Evolutionary conservation across 1,140 invertebrate genomes (phyloP).

Genomic region (Leptonema lineaticorne): DNA sequence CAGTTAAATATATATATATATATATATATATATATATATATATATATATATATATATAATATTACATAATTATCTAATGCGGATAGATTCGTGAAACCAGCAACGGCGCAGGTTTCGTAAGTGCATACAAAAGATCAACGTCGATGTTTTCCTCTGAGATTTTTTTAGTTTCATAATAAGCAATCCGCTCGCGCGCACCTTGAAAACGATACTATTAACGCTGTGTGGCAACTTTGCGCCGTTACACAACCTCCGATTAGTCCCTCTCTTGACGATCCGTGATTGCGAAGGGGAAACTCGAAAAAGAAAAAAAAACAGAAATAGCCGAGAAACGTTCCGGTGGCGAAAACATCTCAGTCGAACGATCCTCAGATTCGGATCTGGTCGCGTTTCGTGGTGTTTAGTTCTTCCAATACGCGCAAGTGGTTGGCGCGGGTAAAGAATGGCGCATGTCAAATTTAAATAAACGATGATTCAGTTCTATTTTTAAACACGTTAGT

Average conservation of each 20-base stretch:
- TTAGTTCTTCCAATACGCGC: background rate
- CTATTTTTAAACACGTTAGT: no score
- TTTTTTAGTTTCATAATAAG: slow-evolving; percentile 29
- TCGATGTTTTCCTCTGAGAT: background rate
- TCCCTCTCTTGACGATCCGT: background rate
- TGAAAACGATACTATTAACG: slow-evolving; percentile 26
- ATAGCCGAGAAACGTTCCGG: background rate
- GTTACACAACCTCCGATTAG: slow-evolving; percentile 12
- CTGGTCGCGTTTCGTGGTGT: background rate
- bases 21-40: background rate
- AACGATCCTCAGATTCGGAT: background rate
- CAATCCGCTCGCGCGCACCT: slow-evolving; percentile 21
- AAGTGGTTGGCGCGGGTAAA: background rate
- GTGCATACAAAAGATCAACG: background rate
- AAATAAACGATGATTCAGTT: no score
- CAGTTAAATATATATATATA: background rate
- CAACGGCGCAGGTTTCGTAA: slow-evolving; percentile 4
- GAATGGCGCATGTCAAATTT: background rate
- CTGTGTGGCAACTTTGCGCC: slow-evolving; percentile 8
- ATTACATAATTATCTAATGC: background rate
- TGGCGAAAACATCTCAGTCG: background rate
- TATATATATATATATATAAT: background rate
- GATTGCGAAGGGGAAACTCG: background rate
- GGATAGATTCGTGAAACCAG: background rate
- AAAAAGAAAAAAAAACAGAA: no score